Evolutionary conservation across 1,140 invertebrate species (phyloP), one percentile per base, ranked within the genome.

Genomic region (Heliothis subflexa): DNA sequence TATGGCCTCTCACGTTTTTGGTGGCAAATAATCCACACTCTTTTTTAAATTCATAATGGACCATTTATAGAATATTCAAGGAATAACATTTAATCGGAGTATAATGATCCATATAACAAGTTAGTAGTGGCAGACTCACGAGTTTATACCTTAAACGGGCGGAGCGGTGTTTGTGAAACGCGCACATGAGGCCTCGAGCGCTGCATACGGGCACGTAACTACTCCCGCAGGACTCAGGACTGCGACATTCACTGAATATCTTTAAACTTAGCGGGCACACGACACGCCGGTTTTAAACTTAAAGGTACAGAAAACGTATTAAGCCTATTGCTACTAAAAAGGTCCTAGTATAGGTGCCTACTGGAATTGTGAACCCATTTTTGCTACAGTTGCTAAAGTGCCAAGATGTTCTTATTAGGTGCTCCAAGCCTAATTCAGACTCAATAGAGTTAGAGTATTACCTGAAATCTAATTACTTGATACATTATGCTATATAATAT

Each of bases 231-330:
- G 78, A 78, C 49, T 40, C 62, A 16, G 73, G 76, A 71, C 81
- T 78, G 49, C 75, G 75, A 81, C 83, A 75, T 82, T 79, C 78
- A 68, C 74, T 57, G 83, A 82, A 85, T 82, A 82, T 78, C 79
- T 85, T 79, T 83, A 78, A 84, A 78, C 73, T 78, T 81, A 45
- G 62, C 77, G 77, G 75, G 40, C 71, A 55, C 75, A 52, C 70
- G 73, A 75, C 72, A 28, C 59, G 66, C 55, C 73, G 33, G 28
- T 81, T 78, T 33, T 28, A 47, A 73, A 78, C 66, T 81, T 66
- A 33, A 12, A 72, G 55, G 55, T 54, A 52, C n/a, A 50, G 49
- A 47, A 70, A 78, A 78, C 49, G 25, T 50, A 64, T 78, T 61
- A 45, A 45, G 78, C 47, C 57, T 75, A 59, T 59, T 14, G 33